Conservation (phyloP, 2,888 invertebrate species). For the Perizoma affinitatum region DNA sequence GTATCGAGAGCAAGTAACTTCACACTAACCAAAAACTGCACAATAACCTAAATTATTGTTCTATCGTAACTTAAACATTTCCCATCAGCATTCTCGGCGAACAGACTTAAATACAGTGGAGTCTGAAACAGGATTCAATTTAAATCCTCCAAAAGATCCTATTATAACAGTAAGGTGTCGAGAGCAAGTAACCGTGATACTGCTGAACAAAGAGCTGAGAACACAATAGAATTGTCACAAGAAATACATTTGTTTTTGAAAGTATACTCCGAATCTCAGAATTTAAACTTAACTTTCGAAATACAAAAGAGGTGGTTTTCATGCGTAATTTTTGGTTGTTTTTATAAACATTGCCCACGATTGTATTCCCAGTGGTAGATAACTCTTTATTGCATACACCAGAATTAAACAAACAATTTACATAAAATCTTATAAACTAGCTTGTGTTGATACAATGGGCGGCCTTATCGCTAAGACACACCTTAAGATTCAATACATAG, state of each 20-base stretch:
- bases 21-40: too few relatives aligned
- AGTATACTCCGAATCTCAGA: neutral
- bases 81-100: constrained; percentile 41
- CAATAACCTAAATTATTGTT: too few relatives aligned
- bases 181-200: constrained; percentile 76
- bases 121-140: constrained; percentile 70
- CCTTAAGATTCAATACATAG: too few relatives aligned
- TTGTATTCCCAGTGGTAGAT: too few relatives aligned
- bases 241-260: constrained; percentile 10
- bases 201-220: constrained; percentile 34
- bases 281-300: constrained; percentile 3
- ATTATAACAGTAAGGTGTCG: constrained; percentile 79
- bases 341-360: too few relatives aligned
- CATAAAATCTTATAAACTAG: too few relatives aligned
- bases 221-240: constrained; percentile 11
- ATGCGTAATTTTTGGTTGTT: too few relatives aligned
- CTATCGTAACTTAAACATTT: constrained; percentile 30
- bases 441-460: too few relatives aligned
- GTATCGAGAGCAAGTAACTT: constrained; percentile 78
- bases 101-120: constrained; percentile 53
- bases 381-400: too few relatives aligned
- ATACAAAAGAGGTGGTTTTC: too few relatives aligned
- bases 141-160: constrained; percentile 75
- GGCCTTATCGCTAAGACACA: too few relatives aligned
- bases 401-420: too few relatives aligned